Evolutionary conservation across 2,113 vertebrate species (phyloP).

Genomic region (Nesogale talazaci): DNA sequence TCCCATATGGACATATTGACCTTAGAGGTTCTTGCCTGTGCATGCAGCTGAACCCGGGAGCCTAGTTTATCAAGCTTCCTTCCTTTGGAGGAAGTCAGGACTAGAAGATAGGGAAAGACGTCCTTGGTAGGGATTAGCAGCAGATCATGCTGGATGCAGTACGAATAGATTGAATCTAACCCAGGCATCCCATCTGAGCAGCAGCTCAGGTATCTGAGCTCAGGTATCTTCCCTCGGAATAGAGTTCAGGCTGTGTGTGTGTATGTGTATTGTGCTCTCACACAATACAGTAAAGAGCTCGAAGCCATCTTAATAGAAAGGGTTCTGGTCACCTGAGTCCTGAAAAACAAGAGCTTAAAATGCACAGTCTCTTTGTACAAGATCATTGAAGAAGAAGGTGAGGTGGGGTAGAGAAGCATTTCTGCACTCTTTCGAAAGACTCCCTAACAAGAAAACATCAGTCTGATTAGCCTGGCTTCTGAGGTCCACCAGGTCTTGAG

Average conservation of each 20-base stretch:
- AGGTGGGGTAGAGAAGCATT: neutral
- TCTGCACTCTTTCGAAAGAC: neutral
- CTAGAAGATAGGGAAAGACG: neutral
- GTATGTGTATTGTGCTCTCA: too few species aligned
- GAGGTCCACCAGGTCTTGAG: neutral
- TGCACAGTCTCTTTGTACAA: neutral
- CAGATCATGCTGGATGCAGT: neutral
- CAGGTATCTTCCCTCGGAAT: neutral
- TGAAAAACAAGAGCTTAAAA: conserved; percentile 41
- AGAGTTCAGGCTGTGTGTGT: neutral
- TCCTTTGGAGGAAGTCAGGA: neutral
- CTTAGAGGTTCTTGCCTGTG: conserved; percentile 29
- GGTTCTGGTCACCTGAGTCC: neutral
- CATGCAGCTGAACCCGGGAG: neutral
- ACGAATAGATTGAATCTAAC: neutral
- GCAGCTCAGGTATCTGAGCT: neutral
- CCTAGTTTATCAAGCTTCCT: neutral
- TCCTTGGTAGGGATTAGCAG: neutral
- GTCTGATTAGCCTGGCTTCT: neutral
- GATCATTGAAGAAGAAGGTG: neutral
- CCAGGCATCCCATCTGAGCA: neutral
- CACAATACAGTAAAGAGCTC: neutral
- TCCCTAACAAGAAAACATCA: neutral
- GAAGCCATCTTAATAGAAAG: neutral
- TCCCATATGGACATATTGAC: neutral